Conservation (phyloP, 2,113 vertebrate genomes). For the Trichomycterus rosablanca region DNA sequence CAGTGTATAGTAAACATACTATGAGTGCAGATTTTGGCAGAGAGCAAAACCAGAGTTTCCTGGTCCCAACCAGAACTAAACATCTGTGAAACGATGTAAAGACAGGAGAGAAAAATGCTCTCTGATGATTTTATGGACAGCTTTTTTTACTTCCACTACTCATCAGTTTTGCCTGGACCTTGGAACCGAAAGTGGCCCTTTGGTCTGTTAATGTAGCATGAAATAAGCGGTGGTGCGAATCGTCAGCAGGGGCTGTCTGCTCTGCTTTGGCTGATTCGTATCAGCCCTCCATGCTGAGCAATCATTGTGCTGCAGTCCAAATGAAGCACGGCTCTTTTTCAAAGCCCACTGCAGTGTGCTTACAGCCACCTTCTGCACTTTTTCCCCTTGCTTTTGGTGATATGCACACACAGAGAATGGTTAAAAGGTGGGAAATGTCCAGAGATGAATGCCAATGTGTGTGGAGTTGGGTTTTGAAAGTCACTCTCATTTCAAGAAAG, state of each 20-base stretch:
- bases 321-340: conserved; percentile 16
- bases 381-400: not conserved
- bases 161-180: conserved; percentile 9
- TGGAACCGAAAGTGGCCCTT: conserved; percentile 37
- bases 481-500: conserved; percentile 13
- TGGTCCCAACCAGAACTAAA: conserved; percentile 14
- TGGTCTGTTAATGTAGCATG: conserved; percentile 50
- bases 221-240: conserved; percentile 43
- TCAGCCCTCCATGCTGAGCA: conserved; percentile 21
- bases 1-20: too few species aligned
- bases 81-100: conserved; percentile 8
- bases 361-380: conserved; percentile 2
- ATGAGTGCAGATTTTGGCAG: too few species aligned
- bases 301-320: conserved; percentile 27
- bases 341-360: conserved; percentile 9
- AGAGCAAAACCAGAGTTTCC: too few species aligned
- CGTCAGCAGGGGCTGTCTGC: conserved; percentile 23
- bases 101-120: conserved; percentile 20
- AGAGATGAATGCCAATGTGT: conserved; percentile 15
- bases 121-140: conserved; percentile 16
- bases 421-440: conserved; percentile 8
- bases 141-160: conserved; percentile 3
- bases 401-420: conserved; percentile 1
- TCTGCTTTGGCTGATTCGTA: conserved; percentile 26
- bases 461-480: conserved; percentile 30